These are phyloP conservation scores for Flexamia atlantica DNA, from an alignment of 2,888 invertebrate species.

Conservation along the genomic window DNA sequence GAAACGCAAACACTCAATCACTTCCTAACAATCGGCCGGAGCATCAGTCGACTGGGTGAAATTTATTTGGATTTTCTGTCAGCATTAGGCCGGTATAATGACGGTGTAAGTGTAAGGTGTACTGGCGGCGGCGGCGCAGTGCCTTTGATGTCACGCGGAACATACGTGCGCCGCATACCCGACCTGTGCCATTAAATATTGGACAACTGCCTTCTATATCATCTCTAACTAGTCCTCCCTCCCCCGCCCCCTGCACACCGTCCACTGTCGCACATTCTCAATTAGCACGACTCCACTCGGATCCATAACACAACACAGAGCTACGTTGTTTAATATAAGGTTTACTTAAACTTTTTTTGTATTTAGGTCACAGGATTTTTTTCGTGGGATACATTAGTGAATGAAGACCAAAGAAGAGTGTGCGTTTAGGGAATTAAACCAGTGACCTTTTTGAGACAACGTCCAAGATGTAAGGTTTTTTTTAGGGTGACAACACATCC, in stretches of 20 bases:
- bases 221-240: slow-evolving; percentile 31
- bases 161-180: slow-evolving; percentile 16
- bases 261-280: slow-evolving; percentile 20
- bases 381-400: too few relatives aligned
- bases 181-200: slow-evolving; percentile 40
- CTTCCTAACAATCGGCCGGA: not conserved
- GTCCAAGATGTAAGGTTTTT: too few relatives aligned
- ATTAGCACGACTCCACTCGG: slow-evolving; percentile 4
- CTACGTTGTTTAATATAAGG: too few relatives aligned
- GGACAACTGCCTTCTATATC: slow-evolving; percentile 46
- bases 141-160: slow-evolving; percentile 46
- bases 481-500: too few relatives aligned
- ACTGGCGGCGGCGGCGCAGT: slow-evolving; percentile 20
- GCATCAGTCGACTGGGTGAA: slow-evolving; percentile 21
- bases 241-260: not conserved
- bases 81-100: slow-evolving; percentile 48
- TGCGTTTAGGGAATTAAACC: too few relatives aligned
- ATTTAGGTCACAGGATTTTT: too few relatives aligned
- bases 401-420: too few relatives aligned
- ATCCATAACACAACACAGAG: too few relatives aligned
- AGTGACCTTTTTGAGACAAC: too few relatives aligned
- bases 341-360: too few relatives aligned
- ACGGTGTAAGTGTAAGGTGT: slow-evolving; percentile 33
- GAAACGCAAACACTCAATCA: slow-evolving; percentile 16
- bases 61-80: slow-evolving; percentile 22